Evolutionary conservation across 2,113 vertebrate species (phyloP), one percentile per base, ranked within the genome.

Genomic region (Perccottus glenii): DNA sequence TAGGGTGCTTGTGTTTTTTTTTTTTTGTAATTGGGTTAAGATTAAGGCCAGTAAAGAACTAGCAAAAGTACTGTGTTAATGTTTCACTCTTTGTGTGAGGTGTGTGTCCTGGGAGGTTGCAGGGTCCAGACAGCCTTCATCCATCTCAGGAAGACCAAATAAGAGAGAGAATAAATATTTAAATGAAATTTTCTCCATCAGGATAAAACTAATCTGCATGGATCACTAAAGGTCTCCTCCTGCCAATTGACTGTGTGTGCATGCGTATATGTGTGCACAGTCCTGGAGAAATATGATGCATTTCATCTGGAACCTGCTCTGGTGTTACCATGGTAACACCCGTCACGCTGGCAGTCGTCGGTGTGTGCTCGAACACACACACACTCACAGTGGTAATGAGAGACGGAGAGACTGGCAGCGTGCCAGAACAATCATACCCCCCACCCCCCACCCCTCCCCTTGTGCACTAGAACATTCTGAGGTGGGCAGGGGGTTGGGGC

Each of bases 141-240:
- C 62, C 57, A n/a, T 83, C 77, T 82, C 32, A 63, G 67, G 61
- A 51, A 5, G 33, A 52, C 59, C 50, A 44, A 65, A 67, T 72
- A 70, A 79, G 64, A 77, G 68, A 64, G 65, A 70, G 77, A 88
- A 90, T 90, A 81, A 90, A 91, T 93, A 91, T 92, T 92, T 90
- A 90, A 92, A 92, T 92, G 81, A 79, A 86, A 85, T 80, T 56
- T 83, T 68, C 63, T 89, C 87, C 81, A 86, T 82, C 81, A 81
- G 43, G 87, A 90, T 90, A 81, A 83, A 90, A 89, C 56, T 68
- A 89, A 90, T 90, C 86, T 88, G 87, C 86, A 80, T 90, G 88
- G 77, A 77, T 80, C 82, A 61, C 82, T 85, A 70, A 3, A 88
- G 75, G 73, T 84, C 83, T 78, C 16, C 83, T 78, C 16, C 75